Evolutionary conservation across 2,888 invertebrate species (phyloP).

Genomic region (Eledone cirrhosa): DNA sequence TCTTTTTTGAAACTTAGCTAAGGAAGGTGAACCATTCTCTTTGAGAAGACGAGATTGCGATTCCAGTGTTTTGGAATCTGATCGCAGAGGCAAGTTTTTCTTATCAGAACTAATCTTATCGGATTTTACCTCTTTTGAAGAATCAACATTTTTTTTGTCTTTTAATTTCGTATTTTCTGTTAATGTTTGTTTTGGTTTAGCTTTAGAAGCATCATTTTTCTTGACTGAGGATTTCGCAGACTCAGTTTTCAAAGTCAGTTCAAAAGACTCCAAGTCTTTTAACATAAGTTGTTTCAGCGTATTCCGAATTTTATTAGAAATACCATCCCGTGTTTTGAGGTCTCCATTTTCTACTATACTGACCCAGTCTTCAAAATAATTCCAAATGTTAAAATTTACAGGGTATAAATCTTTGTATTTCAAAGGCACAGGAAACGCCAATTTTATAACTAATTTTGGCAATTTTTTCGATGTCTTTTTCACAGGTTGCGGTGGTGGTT

Average conservation of each 20-base stretch:
- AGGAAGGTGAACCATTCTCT: neutral
- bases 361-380: neutral
- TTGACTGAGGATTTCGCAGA: no score
- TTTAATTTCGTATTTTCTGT: no score
- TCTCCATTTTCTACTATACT: neutral
- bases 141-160: neutral
- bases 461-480: neutral
- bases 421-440: neutral
- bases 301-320: no score
- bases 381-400: neutral
- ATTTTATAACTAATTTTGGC: conserved; percentile 14
- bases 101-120: no score
- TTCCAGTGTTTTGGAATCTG: no score
- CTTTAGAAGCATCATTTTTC: no score
- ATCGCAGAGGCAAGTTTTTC: no score
- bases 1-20: neutral
- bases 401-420: neutral
- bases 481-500: neutral
- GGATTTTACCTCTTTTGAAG: neutral
- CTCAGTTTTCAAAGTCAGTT: no score
- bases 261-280: no score
- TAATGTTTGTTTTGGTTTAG: no score
- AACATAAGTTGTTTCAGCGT: no score
- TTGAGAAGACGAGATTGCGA: neutral
- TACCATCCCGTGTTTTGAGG: neutral